Evolutionary conservation across 2,888 invertebrate species (phyloP), one percentile per base, ranked within the genome.

Genomic region (Brenthis daphne): DNA sequence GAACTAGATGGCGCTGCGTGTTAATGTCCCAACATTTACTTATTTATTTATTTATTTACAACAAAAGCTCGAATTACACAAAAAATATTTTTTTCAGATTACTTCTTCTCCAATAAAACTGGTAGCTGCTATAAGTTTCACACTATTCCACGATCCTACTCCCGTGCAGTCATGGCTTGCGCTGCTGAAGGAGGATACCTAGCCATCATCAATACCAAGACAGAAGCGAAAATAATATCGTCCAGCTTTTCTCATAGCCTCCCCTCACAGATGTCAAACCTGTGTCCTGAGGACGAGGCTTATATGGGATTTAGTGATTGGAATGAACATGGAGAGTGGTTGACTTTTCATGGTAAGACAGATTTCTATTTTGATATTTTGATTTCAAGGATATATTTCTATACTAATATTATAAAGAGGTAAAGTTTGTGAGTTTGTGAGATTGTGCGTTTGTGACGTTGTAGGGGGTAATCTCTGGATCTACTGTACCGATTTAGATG

Each of bases 41-140:
- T 20, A 20, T 20, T 20, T 20, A 20, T 20, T 20, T 1, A 20
- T 20, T 20, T 20, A 20, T 20, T 20, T 20, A 20, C 20, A 20
- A 20, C 20, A 20, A 20, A 29, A 29, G 4, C 29, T 29, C 29
- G 29, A 29, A 29, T 29, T 29, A 29, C 3, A 29, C 4, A 4
- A 29, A 29, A 29, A 29, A 29, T 29, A 6, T 37, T 3, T 53
- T 14, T 65, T 68, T 6, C 54, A 74, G 76, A 50, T 47, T 76
- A 68, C 61, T 61, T 66, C 33, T 54, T 71, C 6, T 71, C 74
- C 3, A 3, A 47, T 8, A 55, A 67, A 3, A 76, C 76, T 0
- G 75, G 75, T 29, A 76, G 67, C 33, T 77, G 77, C 55, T 76
- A 76, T 70, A 77, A 77, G 68, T 76, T 76, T 55, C 77, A 76